Conservation (phyloP, 2,888 invertebrate genomes). For the Aleiodes leptofemur region DNA sequence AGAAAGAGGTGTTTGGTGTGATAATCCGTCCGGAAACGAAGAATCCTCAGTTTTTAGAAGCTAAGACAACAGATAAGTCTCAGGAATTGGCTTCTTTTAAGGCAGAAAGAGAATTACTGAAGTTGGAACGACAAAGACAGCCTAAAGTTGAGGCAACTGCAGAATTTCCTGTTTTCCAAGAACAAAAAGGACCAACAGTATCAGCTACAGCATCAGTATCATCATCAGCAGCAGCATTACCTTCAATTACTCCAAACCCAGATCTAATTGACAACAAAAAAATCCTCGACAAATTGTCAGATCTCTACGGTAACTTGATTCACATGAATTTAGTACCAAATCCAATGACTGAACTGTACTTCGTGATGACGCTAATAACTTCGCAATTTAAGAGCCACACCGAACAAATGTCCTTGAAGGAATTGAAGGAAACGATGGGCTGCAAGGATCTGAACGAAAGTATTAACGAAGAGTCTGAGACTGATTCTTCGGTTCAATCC, state of each 20-base stretch:
- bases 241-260: constrained; percentile 69
- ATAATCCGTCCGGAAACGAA: constrained; percentile 60
- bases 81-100: constrained; percentile 60
- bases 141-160: constrained; percentile 52
- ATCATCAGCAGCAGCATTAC: not conserved
- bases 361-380: constrained; percentile 81
- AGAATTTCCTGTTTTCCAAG: constrained; percentile 34
- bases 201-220: constrained; percentile 36
- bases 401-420: constrained; percentile 47
- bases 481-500: not conserved
- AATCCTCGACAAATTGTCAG: constrained; percentile 78
- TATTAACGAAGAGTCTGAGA: constrained; percentile 39
- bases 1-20: constrained; percentile 60
- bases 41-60: constrained; percentile 65
- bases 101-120: constrained; percentile 63
- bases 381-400: constrained; percentile 69
- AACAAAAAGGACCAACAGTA: constrained; percentile 42
- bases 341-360: constrained; percentile 82
- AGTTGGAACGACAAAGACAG: constrained; percentile 64
- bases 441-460: constrained; percentile 57
- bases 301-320: constrained; percentile 79
- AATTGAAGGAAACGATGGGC: constrained; percentile 60
- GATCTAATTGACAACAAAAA: constrained; percentile 76
- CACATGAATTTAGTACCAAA: constrained; percentile 81
- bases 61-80: constrained; percentile 59